Percentiles rank a stretch among this genome's conserved stretches.
Evolutionary conservation across 2,888 invertebrate species (phyloP).

Genomic region (Rotaria magnacalcarata): DNA sequence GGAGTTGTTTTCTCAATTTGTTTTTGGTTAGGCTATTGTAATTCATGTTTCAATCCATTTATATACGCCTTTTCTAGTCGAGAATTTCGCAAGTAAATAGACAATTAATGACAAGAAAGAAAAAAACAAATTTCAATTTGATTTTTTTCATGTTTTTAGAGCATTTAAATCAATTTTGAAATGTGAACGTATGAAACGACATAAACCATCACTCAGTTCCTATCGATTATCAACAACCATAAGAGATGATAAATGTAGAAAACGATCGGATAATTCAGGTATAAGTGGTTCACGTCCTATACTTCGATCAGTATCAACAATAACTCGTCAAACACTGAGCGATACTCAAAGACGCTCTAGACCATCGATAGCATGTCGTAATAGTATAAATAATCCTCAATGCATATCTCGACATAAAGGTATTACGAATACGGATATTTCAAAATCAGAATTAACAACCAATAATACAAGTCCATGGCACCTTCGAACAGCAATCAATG

Average conservation of each 20-base stretch:
- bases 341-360: background rate
- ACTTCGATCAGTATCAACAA: background rate
- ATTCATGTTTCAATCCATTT: constrained; percentile 68
- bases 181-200: constrained; percentile 21
- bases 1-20: constrained; percentile 64
- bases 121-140: background rate
- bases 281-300: background rate
- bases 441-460: background rate
- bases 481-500: background rate
- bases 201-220: background rate
- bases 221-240: background rate
- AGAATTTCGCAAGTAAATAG: constrained; percentile 57
- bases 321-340: background rate
- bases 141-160: background rate
- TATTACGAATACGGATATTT: background rate
- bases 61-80: constrained; percentile 66
- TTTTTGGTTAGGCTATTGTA: constrained; percentile 70
- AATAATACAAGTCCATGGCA: constrained; percentile 4
- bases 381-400: background rate
- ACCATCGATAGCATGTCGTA: background rate
- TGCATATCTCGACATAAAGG: background rate
- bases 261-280: background rate
- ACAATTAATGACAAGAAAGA: background rate
- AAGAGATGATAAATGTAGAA: background rate
- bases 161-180: constrained; percentile 39